Percentiles rank a stretch among this genome's conserved stretches.
Conservation (phyloP, 1,140 invertebrate species). For the Acromyrmex charruanus region DNA sequence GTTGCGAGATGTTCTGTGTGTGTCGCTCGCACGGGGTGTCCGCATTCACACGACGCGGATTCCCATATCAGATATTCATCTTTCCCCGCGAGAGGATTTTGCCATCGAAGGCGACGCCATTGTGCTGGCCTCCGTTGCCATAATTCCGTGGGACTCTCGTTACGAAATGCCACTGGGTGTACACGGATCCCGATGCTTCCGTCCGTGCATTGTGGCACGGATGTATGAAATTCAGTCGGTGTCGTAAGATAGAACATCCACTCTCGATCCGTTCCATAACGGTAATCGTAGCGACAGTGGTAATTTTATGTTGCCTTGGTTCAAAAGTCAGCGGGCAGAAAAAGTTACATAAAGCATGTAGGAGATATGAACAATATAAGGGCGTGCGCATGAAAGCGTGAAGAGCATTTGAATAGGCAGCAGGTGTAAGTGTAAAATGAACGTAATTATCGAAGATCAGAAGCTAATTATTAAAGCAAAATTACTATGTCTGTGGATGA, state of each 20-base stretch:
- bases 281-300: background rate
- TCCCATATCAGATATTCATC: slow-evolving; percentile 81
- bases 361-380: background rate
- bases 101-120: slow-evolving; percentile 70
- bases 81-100: slow-evolving; percentile 66
- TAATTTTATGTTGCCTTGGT: slow-evolving; percentile 35
- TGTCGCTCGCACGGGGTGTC: slow-evolving; percentile 65
- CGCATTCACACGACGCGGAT: slow-evolving; percentile 77
- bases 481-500: background rate
- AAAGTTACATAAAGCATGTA: background rate
- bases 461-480: background rate
- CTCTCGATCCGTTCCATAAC: slow-evolving; percentile 29
- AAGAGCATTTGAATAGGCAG: background rate
- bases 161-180: slow-evolving; percentile 67
- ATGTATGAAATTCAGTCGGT: slow-evolving; percentile 51
- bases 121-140: slow-evolving; percentile 66
- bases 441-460: background rate
- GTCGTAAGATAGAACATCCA: slow-evolving; percentile 36
- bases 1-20: slow-evolving; percentile 54
- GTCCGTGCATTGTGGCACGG: slow-evolving; percentile 40
- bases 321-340: background rate
- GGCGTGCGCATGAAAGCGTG: background rate
- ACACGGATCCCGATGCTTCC: slow-evolving; percentile 46
- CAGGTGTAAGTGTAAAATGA: background rate
- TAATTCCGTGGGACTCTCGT: slow-evolving; percentile 74